Conservation (phyloP, 2,113 vertebrate species). For the Calidris pugnax region DNA sequence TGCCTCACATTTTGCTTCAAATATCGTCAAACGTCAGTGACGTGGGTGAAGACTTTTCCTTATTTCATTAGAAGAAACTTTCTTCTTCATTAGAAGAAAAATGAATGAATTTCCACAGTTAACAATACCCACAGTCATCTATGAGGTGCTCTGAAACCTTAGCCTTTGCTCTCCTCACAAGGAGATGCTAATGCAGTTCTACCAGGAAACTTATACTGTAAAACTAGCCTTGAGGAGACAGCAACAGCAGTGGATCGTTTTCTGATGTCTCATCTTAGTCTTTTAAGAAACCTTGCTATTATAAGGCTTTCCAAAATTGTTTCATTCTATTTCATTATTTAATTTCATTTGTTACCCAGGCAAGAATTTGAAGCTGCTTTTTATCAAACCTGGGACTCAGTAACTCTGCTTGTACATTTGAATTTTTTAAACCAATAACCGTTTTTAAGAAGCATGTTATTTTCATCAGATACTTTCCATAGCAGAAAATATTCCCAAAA, state of each 20-base stretch:
- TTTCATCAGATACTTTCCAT: not conserved
- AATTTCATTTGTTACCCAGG: not conserved
- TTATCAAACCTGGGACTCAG: not conserved
- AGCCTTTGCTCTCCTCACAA: not conserved
- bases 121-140: not conserved
- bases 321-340: not conserved
- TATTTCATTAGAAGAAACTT: too few relatives aligned
- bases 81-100: not conserved
- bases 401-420: not conserved
- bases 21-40: not conserved
- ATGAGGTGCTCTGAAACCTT: not conserved
- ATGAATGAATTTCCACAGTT: not conserved
- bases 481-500: not conserved
- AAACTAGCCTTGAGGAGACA: not conserved
- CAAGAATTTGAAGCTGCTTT: not conserved
- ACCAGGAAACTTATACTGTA: not conserved
- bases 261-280: not conserved
- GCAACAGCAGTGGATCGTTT: not conserved
- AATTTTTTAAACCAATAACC: not conserved
- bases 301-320: not conserved
- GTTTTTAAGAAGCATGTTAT: not conserved
- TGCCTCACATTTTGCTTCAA: not conserved
- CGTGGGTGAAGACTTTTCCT: not conserved
- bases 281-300: not conserved
- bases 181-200: not conserved